Base-by-base conservation (phyloP, 2,797 vertebrate genomes). In the Smutsia gigantea region DNA sequence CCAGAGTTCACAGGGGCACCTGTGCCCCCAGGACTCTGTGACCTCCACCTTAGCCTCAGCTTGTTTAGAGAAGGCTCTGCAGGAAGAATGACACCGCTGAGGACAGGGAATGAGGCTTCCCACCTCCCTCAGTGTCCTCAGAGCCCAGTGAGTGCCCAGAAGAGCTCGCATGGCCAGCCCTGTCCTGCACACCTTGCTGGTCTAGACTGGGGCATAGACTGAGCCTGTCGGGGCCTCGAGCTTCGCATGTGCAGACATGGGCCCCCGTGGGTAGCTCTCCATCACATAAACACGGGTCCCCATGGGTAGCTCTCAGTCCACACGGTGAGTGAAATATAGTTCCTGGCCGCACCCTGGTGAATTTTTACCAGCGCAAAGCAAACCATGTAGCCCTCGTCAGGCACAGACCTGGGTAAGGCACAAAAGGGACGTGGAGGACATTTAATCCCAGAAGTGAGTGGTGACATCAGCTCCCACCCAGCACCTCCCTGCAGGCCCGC, bases 381-480 rank as follows among this genome's bases (percentile, higher is more conserved):
- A 23, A 37, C 17, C 13, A 1, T 0, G 0, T 0, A 9, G 10
- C 4, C 1, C 27, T 49, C 15, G 17, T 18, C 15, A 0, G 15
- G 10, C 34, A 0, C 42, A 2, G 2, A 1, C 0, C 0, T 8
- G 21, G 17, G 42, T 2, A 15, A 46, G 12, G 19, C 57, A 3
- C 29, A 17, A 21, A 61, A 51, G 77, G 27, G 12, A 12, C 25
- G 0, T 3, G 7, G 51, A 2, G 12, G 31, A 5, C 9, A 1
- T 18, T 37, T 66, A 34, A 27, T 21, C 55, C 61, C 13, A 0
- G n/a, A 71, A 74, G 59, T 13, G 3, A 10, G 25, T 14, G 57
- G 25, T 51, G 18, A 23, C 1, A 0, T 19, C 15, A 0, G 27
- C 63, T 23, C 46, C 68, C n/a, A 71, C 46, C 68, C n/a, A 71